phyloP scores from a whole-genome alignment of 1,140 invertebrate genomes.

The Physella acuta region DNA sequence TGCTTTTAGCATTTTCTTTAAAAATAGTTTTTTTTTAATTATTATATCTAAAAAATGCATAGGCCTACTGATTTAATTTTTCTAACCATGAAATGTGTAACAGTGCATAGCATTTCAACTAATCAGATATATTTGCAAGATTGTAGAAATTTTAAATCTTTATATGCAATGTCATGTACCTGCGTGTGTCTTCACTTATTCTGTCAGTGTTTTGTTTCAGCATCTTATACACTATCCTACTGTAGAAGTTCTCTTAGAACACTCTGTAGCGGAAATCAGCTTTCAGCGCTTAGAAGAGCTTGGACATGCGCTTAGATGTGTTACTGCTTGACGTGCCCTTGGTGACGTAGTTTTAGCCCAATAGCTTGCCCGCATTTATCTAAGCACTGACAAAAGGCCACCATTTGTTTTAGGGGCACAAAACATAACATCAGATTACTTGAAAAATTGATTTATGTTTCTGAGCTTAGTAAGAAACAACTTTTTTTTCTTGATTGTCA shows the following conservation, averaged over 20 bases:
- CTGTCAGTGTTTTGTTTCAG: slow-evolving; percentile 15
- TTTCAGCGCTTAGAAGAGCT: slow-evolving; percentile 5
- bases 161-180: neutral
- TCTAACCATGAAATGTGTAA: too few species aligned
- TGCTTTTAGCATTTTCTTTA: too few species aligned
- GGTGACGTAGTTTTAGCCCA: slow-evolving; percentile 15
- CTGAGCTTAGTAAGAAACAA: too few species aligned
- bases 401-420: neutral
- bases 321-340: slow-evolving; percentile 9
- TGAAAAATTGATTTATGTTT: too few species aligned
- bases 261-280: slow-evolving; percentile 5
- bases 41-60: too few species aligned
- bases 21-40: too few species aligned
- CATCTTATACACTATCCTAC: neutral
- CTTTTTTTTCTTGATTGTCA: too few species aligned
- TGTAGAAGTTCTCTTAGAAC: slow-evolving; percentile 8
- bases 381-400: neutral
- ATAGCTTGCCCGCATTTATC: slow-evolving; percentile 7
- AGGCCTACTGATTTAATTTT: too few species aligned
- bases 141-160: neutral
- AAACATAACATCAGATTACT: too few species aligned
- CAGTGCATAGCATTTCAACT: too few species aligned
- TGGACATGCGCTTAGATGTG: neutral
- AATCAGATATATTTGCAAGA: too few species aligned
- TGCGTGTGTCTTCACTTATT: slow-evolving; percentile 3